Base-by-base conservation (phyloP, 2,888 invertebrate genomes). In the Druceiella hillmani region DNA sequence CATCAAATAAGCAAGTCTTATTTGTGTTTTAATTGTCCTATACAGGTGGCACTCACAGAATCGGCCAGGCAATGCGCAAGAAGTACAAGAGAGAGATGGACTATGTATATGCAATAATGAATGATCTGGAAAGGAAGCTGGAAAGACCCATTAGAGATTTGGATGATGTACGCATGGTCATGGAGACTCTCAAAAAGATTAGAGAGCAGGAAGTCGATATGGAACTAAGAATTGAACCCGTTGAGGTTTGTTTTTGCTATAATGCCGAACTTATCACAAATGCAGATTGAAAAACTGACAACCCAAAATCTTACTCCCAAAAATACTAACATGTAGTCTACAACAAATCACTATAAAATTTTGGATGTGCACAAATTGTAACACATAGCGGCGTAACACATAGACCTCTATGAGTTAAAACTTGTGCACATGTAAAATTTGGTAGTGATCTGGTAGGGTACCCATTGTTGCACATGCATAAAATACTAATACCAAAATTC, bases 131-230 rank as follows among this genome's bases (percentile, higher is more conserved):
- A 54, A 79, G 91, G 30, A 89, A 91, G 59, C 64, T 97, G 36
- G 87, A 88, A 53, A 76, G 91, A 33, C 89, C 88, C 9, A 88
- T 94, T 47, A 76, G 90, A 33, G 94, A 95, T 60, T 71, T 97
- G 44, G 95, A 97, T 57, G 95, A 97, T 55, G 93, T 95, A 1
- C 77, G 94, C 36, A 80, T 89, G 54, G 84, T 93, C 28, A 95
- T 97, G 91, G 91, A 93, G 44, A 91, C 89, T 0, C 64, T 97
- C 41, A 86, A 88, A 57, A 93, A 93, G 62, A 91, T 94, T 36
- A 74, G 95, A 3, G 93, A 94, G 50, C 89, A 91, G 56, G 95
- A 97, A 64, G 92, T 95, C 11, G 91, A 93, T 53, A 91, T 95
- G 85, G 95, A 97, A 56, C 68, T 94, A 32, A 83, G 81, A 55